phyloP scores from a whole-genome alignment of 2,888 invertebrate species.

The Argyresthia albistria region DNA sequence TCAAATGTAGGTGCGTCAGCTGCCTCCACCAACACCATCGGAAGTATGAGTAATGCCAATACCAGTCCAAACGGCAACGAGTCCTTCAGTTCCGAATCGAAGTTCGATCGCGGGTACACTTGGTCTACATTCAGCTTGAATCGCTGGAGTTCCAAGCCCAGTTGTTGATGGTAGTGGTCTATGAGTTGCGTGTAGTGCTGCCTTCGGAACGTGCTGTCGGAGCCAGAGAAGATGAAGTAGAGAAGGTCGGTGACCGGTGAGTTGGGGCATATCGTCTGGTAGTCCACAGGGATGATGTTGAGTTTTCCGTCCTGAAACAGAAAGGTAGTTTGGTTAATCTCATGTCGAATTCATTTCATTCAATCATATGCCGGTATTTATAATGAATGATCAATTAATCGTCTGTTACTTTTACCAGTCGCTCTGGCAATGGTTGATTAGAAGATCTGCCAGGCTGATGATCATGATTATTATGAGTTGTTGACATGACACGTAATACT shows the following conservation, averaged over 20 bases:
- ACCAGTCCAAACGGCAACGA: conserved; percentile 28
- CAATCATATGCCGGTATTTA: background rate
- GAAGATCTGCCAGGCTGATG: too few relatives aligned
- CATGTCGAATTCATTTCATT: too few relatives aligned
- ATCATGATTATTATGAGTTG: too few relatives aligned
- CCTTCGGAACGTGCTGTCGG: conserved; percentile 36
- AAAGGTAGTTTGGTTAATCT: background rate
- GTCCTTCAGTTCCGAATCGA: conserved; percentile 32
- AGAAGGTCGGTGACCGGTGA: conserved; percentile 35
- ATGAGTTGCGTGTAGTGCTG: conserved; percentile 22
- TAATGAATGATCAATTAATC: too few relatives aligned
- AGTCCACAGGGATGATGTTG: conserved; percentile 34
- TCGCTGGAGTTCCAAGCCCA: conserved; percentile 22
- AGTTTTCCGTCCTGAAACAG: conserved; percentile 27
- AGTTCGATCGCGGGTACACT: conserved; percentile 30
- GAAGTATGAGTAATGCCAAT: conserved; percentile 24
- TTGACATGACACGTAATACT: too few relatives aligned
- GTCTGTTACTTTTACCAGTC: too few relatives aligned
- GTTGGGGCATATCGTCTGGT: conserved; percentile 36
- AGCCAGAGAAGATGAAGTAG: conserved; percentile 40
- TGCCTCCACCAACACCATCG: conserved; percentile 26
- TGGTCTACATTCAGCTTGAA: conserved; percentile 25
- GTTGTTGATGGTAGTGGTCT: conserved; percentile 24
- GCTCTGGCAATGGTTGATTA: too few relatives aligned
- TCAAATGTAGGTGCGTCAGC: conserved; percentile 24